phyloP scores from a whole-genome alignment of 2,888 invertebrate genomes.

The Calameuta filiformis region DNA sequence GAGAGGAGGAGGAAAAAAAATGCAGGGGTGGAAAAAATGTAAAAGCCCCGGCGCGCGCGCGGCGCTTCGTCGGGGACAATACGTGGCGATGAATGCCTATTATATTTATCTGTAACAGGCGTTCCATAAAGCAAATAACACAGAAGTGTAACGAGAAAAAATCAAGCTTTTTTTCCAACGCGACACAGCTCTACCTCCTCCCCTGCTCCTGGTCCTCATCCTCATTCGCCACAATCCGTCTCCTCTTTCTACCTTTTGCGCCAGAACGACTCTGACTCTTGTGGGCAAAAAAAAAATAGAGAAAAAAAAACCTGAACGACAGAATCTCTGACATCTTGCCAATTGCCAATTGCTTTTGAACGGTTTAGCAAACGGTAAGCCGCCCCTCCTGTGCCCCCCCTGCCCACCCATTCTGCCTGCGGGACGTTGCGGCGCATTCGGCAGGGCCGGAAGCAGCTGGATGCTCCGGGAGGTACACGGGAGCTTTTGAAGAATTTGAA shows the following conservation, averaged over 20 bases:
- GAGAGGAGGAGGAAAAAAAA: constrained; percentile 24
- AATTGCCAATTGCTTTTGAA: too few relatives aligned
- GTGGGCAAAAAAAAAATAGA: constrained; percentile 13
- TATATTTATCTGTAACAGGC: constrained; percentile 67
- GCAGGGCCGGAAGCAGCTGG: too few relatives aligned
- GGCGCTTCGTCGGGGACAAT: constrained; percentile 64
- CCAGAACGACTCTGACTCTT: too few relatives aligned
- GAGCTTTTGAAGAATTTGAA: too few relatives aligned
- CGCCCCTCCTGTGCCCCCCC: too few relatives aligned
- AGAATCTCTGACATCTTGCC: too few relatives aligned
- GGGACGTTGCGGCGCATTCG: too few relatives aligned
- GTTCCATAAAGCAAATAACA: constrained; percentile 66
- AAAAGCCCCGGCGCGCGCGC: constrained; percentile 59
- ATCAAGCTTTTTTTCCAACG: constrained; percentile 20
- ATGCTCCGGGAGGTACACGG: too few relatives aligned
- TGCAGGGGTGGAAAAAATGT: constrained; percentile 52
- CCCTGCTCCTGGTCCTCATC: constrained; percentile 1
- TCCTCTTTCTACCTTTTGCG: constrained; percentile 2
- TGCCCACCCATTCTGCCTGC: too few relatives aligned
- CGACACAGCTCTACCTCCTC: too few relatives aligned
- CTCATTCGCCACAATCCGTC: not conserved
- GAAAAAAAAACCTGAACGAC: constrained; percentile 7
- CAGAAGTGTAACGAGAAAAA: constrained; percentile 59
- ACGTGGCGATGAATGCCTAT: constrained; percentile 65
- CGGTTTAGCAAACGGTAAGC: too few relatives aligned